These are phyloP conservation scores for Scaptomyza reducta DNA, from an alignment of 2,888 invertebrate species.

Conservation along the genomic window DNA sequence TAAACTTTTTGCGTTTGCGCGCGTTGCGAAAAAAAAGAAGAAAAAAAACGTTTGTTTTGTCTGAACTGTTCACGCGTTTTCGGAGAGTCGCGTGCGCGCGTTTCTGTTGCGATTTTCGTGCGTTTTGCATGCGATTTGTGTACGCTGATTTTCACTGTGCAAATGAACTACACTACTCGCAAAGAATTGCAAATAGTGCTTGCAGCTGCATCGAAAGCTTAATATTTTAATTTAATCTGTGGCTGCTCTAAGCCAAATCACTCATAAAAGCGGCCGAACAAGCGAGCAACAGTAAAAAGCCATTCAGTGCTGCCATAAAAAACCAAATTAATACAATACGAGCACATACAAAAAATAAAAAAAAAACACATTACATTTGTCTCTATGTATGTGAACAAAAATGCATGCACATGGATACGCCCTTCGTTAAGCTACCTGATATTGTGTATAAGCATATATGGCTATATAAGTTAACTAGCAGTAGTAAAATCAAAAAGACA, in stretches of 20 bases:
- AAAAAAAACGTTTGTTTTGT: slow-evolving; percentile 17
- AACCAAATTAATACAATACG: slow-evolving; percentile 67
- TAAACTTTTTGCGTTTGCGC: slow-evolving; percentile 81
- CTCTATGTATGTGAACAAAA: slow-evolving; percentile 34
- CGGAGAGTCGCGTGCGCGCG: slow-evolving; percentile 69
- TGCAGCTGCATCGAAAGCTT: slow-evolving; percentile 57
- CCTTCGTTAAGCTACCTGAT: slow-evolving; percentile 46
- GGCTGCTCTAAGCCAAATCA: slow-evolving; percentile 60
- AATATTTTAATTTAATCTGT: slow-evolving; percentile 50
- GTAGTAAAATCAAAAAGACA: slow-evolving; percentile 62
- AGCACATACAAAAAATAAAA: slow-evolving; percentile 7
- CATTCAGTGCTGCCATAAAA: slow-evolving; percentile 72
- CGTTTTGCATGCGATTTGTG: slow-evolving; percentile 43
- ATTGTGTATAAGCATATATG: slow-evolving; percentile 7
- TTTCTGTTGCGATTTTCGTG: slow-evolving; percentile 60
- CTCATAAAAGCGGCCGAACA: slow-evolving; percentile 60
- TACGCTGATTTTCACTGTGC: slow-evolving; percentile 36
- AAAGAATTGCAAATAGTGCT: slow-evolving; percentile 37
- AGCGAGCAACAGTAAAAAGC: slow-evolving; percentile 73
- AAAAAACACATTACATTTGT: slow-evolving; percentile 6
- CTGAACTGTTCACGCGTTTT: slow-evolving; percentile 54
- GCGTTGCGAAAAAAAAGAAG: slow-evolving; percentile 58
- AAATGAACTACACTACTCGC: slow-evolving; percentile 34
- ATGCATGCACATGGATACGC: slow-evolving; percentile 48
- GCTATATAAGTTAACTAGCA: slow-evolving; percentile 18